phyloP scores from a whole-genome alignment of 2,113 vertebrate genomes.

The Anarrhichthys ocellatus region DNA sequence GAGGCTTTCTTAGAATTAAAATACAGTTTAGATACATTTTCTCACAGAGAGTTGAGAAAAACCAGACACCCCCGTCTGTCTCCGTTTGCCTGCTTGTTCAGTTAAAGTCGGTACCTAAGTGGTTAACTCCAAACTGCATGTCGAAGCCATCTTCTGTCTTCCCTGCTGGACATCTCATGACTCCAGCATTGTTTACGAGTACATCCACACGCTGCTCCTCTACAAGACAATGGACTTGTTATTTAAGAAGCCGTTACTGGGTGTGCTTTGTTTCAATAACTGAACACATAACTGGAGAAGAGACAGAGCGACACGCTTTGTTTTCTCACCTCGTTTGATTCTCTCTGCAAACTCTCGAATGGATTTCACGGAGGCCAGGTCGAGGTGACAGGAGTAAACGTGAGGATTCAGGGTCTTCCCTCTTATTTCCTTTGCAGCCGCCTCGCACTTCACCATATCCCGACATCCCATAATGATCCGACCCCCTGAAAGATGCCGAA shows the following conservation, averaged over 20 bases:
- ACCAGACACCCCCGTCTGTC: background rate
- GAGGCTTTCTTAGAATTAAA: background rate
- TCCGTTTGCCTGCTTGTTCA: background rate
- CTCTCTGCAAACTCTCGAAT: constrained; percentile 84
- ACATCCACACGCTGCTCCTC: constrained; percentile 86
- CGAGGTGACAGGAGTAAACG: constrained; percentile 81
- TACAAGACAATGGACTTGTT: constrained; percentile 51
- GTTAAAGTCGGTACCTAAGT: constrained; percentile 83
- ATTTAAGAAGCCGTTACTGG: background rate
- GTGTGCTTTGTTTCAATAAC: background rate
- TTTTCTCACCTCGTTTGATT: constrained; percentile 78
- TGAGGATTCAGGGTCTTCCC: constrained; percentile 85
- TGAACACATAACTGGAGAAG: background rate
- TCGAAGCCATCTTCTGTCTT: constrained; percentile 90
- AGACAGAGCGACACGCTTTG: background rate
- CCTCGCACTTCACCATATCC: constrained; percentile 88
- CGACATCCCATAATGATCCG: constrained; percentile 90
- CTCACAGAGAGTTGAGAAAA: background rate
- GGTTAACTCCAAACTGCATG: constrained; percentile 91
- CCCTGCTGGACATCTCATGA: constrained; percentile 89
- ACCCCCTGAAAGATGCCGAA: constrained; percentile 80
- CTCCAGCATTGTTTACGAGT: constrained; percentile 89
- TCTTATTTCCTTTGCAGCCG: constrained; percentile 85
- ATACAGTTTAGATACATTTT: background rate
- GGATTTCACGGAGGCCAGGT: constrained; percentile 87